Evolutionary conservation across 2,888 invertebrate species (phyloP), one percentile per base, ranked within the genome.

Genomic region (Lithophane ornitopus): DNA sequence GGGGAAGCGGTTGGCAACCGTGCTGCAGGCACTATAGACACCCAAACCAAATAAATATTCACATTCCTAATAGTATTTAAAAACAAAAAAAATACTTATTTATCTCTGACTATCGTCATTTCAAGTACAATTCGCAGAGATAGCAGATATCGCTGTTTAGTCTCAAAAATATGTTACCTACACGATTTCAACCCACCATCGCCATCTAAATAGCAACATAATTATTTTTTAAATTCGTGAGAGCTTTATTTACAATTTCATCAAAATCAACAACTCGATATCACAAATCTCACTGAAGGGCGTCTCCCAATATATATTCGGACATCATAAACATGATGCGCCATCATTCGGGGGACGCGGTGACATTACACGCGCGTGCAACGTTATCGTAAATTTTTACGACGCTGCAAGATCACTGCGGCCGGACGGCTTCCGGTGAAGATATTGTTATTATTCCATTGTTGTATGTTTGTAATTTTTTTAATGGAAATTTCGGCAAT

Each of bases 301-400:
- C 82, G 81, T 81, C 72, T 73, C 70, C 81, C 87, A 88, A 90
- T 89, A 89, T 90, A 91, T 89, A 89, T 90, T 88, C 88, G 90
- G 89, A 89, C 91, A 90, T 94, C 94, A 92, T 95, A 95, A 95
- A 95, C 93, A 94, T 92, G 92, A 93, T 90, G 89, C 83, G 88
- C 90, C 92, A 92, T 94, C 92, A 92, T 90, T 91, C 92, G 87
- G 87, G 89, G 89, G 90, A 85, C 87, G 85, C 87, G 85, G 88
- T 89, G 90, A 90, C 91, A 88, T 90, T 89, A 93, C 94, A 94
- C 95, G 94, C 93, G 94, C 93, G 91, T 89, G 89, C 82, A 77
- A 86, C 91, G 94, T 95, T 93, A 94, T 95, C 95, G 94, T 95
- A 95, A 96, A 95, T 94, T 93, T 95, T 96, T 96, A 96, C 94